Evolutionary conservation across 2,888 invertebrate species (phyloP).

Genomic region (Heterodera filipjevi): DNA sequence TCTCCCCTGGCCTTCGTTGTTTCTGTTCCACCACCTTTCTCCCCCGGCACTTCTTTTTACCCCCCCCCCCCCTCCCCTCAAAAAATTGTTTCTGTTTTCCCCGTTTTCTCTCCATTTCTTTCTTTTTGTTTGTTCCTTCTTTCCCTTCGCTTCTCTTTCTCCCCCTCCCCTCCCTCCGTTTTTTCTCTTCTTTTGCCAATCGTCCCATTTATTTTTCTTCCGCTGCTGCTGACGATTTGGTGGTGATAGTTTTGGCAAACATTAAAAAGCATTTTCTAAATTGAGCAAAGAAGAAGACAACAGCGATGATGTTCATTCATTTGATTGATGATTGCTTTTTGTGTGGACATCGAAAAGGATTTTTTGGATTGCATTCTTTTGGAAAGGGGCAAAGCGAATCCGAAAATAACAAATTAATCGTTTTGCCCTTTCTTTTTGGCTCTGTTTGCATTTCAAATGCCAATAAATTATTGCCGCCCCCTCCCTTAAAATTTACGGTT

Average conservation of each 20-base stretch:
- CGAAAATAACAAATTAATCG: no score
- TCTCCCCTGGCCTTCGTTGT: constrained; percentile 22
- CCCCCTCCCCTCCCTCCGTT: neutral
- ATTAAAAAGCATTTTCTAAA: neutral
- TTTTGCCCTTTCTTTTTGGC: no score
- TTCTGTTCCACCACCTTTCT: constrained; percentile 16
- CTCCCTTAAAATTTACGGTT: neutral
- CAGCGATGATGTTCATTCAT: no score
- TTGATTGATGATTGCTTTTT: neutral
- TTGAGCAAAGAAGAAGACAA: no score
- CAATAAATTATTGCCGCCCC: no score
- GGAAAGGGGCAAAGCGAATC: no score
- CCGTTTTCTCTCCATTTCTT: no score
- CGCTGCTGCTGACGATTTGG: neutral
- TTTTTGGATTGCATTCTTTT: no score
- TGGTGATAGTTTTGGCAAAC: constrained; percentile 3
- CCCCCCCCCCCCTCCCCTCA: neutral
- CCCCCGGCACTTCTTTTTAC: no score
- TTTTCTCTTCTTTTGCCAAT: neutral
- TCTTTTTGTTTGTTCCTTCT: no score
- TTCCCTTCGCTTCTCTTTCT: neutral
- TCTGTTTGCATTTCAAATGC: no score
- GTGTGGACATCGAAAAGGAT: neutral
- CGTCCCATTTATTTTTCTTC: neutral
- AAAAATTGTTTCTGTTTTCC: no score